These are phyloP conservation scores for Anabacerthia variegaticeps DNA, from an alignment of 2,797 vertebrate species.

Conservation along the genomic window DNA sequence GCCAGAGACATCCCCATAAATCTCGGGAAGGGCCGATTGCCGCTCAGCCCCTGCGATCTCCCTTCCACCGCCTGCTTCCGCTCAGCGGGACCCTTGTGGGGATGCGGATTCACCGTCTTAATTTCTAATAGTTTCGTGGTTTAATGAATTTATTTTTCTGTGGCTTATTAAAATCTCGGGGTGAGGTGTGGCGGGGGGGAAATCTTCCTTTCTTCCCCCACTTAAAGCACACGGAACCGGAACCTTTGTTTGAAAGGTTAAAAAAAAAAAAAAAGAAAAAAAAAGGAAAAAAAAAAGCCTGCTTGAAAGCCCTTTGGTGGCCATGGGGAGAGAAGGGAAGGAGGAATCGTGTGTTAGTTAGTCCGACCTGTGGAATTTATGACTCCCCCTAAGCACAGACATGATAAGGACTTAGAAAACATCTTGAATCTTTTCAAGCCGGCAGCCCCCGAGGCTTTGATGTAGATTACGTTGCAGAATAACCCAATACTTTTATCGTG, in stretches of 20 bases:
- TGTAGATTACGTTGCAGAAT: slow-evolving; percentile 73
- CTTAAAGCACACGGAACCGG: neutral
- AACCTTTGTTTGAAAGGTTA: slow-evolving; percentile 22
- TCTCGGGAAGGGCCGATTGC: neutral
- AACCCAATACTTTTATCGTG: slow-evolving; percentile 71
- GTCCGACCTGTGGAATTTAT: slow-evolving; percentile 79
- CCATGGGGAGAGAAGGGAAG: slow-evolving; percentile 32
- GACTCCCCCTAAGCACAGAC: slow-evolving; percentile 76
- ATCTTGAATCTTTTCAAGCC: slow-evolving; percentile 77
- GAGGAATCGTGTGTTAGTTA: slow-evolving; percentile 55
- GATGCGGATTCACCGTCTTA: neutral
- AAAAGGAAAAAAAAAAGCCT: neutral
- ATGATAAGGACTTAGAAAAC: slow-evolving; percentile 78
- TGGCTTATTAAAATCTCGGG: neutral
- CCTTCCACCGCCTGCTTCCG: neutral
- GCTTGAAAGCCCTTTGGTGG: slow-evolving; percentile 37
- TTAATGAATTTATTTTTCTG: neutral
- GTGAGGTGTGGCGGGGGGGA: rapidly evolving
- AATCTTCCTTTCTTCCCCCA: neutral
- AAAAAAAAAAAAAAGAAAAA: neutral
- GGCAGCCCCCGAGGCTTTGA: slow-evolving; percentile 73
- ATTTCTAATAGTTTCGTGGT: neutral
- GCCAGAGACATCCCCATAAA: neutral
- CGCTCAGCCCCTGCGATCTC: rapidly evolving
- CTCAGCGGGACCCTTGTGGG: neutral